phyloP scores from a whole-genome alignment of 2,113 vertebrate species.

The Calidris pygmaea region DNA sequence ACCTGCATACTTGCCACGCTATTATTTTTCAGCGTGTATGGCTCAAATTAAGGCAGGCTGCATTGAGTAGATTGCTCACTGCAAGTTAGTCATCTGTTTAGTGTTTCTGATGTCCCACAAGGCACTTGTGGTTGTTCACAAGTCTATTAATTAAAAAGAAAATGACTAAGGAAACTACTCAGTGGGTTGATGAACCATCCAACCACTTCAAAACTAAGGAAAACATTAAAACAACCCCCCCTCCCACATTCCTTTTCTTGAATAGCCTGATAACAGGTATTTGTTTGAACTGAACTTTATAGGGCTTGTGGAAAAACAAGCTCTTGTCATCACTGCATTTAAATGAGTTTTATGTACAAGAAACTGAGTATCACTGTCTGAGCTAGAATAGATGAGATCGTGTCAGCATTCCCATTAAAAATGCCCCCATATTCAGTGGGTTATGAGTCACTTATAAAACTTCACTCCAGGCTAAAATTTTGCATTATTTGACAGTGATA shows the following conservation, averaged over 20 bases:
- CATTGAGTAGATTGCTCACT: conserved; percentile 65
- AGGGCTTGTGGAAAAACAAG: conserved; percentile 20
- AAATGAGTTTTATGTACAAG: conserved; percentile 24
- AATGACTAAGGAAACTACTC: conserved; percentile 66
- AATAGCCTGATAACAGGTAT: conserved; percentile 18
- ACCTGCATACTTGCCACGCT: conserved; percentile 39
- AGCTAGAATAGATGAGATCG: background rate
- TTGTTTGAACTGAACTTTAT: conserved; percentile 52
- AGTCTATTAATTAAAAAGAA: conserved; percentile 80
- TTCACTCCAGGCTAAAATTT: background rate
- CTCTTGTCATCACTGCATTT: conserved; percentile 39
- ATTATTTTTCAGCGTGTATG: conserved; percentile 68
- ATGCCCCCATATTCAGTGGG: background rate
- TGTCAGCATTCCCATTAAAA: conserved; percentile 39
- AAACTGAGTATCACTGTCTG: background rate
- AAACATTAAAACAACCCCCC: conserved; percentile 13
- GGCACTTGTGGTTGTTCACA: conserved; percentile 76
- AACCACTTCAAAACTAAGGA: conserved; percentile 63
- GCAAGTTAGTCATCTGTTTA: conserved; percentile 75
- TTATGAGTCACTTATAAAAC: conserved; percentile 8
- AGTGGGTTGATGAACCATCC: conserved; percentile 55
- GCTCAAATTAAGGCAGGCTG: conserved; percentile 75
- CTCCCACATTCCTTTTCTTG: background rate
- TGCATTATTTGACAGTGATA: conserved; percentile 9
- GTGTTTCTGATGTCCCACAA: conserved; percentile 71